Base-by-base conservation (phyloP, 2,113 vertebrate species). In the Lucifuga dentata region DNA sequence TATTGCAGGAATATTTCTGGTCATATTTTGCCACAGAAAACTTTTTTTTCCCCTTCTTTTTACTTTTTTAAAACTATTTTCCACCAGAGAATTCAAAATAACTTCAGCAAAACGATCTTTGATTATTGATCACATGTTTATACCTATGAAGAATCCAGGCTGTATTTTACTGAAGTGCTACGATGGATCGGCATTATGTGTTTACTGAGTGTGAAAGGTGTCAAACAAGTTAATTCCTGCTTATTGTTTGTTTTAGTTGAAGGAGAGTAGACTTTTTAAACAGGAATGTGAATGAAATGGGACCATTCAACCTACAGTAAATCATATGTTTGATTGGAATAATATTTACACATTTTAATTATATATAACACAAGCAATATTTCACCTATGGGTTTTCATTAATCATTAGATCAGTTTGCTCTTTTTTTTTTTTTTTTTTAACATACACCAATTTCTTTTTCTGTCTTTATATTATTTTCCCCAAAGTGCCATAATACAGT, bases 171-270 rank as follows among this genome's bases (percentile, higher is more conserved):
- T 1, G 1, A n/a, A 45, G 35, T 33, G 39, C 13, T 50, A 3
- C 9, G 43, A 70, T 11, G 48, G 53, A 43, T 55, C n/a, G 45
- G n/a, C 7, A 39, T 67, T 52, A 58, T 70, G 56, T 79, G 70
- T 67, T 61, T 36, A 44, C 35, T 36, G 15, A 52, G 41, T 40
- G 39, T 68, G 45, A 40, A 60, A 32, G 39, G 45, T 68, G 59
- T 73, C 35, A 13, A 53, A 63, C 32, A 26, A 32, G 21, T 36
- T 11, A 26, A n/a, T n/a, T n/a, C n/a, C n/a, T n/a, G n/a, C n/a
- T n/a, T n/a, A n/a, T n/a, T n/a, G n/a, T n/a, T n/a, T n/a, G n/a
- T n/a, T n/a, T n/a, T n/a, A 45, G 17, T 11, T 48, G 53, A 59
- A 55, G 51, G 21, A 19, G 1, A 53, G 13, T 7, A 1, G 50